Conservation (phyloP, 2,888 invertebrate species). For the Taenaris catops region DNA sequence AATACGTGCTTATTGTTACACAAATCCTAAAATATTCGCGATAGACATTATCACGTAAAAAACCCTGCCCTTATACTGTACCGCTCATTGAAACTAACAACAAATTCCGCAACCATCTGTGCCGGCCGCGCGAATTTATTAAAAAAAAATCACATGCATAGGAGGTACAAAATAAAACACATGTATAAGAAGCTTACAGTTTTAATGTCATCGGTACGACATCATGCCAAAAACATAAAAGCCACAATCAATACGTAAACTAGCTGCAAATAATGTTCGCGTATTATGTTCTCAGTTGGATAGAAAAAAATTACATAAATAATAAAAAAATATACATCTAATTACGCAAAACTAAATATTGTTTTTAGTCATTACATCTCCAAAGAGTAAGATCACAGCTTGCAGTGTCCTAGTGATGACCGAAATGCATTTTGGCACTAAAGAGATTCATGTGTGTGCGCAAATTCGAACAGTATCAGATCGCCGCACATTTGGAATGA, state of each 20-base stretch:
- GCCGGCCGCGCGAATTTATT: slow-evolving; percentile 36
- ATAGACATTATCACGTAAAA: no score
- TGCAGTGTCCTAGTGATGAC: slow-evolving; percentile 42
- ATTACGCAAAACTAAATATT: slow-evolving; percentile 46
- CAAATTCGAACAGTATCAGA: slow-evolving; percentile 14
- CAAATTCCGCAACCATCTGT: slow-evolving; percentile 58
- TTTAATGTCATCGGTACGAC: slow-evolving; percentile 72
- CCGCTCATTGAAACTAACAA: no score
- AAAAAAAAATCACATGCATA: slow-evolving; percentile 54
- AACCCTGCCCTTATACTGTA: no score
- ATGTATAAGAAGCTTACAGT: slow-evolving; percentile 69
- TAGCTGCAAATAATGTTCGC: slow-evolving; percentile 37
- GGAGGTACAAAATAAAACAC: slow-evolving; percentile 62
- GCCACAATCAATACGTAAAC: slow-evolving; percentile 52
- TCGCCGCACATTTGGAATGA: slow-evolving; percentile 50
- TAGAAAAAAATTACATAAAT: slow-evolving; percentile 57
- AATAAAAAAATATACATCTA: slow-evolving; percentile 64
- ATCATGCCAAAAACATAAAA: slow-evolving; percentile 68
- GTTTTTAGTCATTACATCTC: slow-evolving; percentile 48
- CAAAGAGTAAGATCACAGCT: slow-evolving; percentile 58
- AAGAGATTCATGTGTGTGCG: slow-evolving; percentile 49
- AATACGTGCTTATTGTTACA: no score
- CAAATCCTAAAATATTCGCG: no score
- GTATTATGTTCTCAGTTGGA: slow-evolving; percentile 64
- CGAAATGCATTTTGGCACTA: slow-evolving; percentile 69